Base-by-base conservation (phyloP, 2,797 vertebrate genomes). In the Eurystomus glaucurus region DNA sequence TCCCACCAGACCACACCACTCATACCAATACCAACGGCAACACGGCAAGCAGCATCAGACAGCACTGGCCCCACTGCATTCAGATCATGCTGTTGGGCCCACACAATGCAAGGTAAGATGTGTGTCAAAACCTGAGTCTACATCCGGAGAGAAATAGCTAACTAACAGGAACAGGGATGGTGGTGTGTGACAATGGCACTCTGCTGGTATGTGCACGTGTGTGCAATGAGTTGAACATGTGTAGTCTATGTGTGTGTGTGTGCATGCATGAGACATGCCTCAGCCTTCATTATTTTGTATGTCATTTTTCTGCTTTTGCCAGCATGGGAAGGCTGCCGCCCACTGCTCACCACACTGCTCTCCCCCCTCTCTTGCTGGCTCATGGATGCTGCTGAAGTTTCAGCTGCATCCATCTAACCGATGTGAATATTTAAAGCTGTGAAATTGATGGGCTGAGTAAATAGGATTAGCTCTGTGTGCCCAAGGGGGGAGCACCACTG, bases 391-490 rank as follows among this genome's bases (percentile, higher is more conserved):
- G 91, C 72, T 61, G 74, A 85, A 8, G 29, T 95, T 95, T 95
- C 80, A 97, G 61, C 97, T 94, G 97, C 98, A 98, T 98, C 98
- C 97, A 91, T 97, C 94, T 98, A 86, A 92, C 39, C 26, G 4
- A 51, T 55, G 80, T 2, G 91, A 97, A 97, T 97, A 98, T 98
- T 98, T 98, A 98, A 98, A 98, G 97, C 98, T 98, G 97, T 97
- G 98, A 98, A 98, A 98, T 96, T 98, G 98, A 98, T 97, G 97
- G 98, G 96, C 96, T 97, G 84, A 97, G 98, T 98, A 98, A 99
- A 98, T 97, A 98, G 98, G 98, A 98, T 98, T 98, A 98, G 97
- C 95, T 97, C 97, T 37, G 39, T 96, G 95, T 96, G 97, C 97
- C 97, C 94, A 93, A 95, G 80, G 86, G 72, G 92, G 95, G 93